Evolutionary conservation across 2,888 invertebrate genomes (phyloP).

Genomic region (Ochropleura plecta): DNA sequence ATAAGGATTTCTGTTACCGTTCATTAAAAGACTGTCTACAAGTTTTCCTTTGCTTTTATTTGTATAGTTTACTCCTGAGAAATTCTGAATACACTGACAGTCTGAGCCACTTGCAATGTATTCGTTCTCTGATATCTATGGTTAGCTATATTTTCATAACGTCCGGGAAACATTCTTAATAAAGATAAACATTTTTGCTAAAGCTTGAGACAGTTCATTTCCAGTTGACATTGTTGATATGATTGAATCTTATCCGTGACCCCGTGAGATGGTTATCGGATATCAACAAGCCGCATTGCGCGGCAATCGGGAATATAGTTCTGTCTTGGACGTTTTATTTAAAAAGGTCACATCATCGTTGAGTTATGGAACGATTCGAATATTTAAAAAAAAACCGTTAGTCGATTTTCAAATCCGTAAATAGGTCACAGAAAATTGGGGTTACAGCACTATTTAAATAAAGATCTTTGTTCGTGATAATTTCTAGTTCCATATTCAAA

Average conservation of each 20-base stretch:
- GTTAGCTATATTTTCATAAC: slow-evolving; percentile 12
- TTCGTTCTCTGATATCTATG: slow-evolving; percentile 1
- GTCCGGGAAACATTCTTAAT: background rate
- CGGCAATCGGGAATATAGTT: background rate
- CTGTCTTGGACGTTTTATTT: slow-evolving; percentile 15
- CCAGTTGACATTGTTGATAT: slow-evolving; percentile 15
- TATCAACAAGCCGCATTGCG: background rate
- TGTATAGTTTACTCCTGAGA: slow-evolving; percentile 2
- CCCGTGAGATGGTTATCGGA: slow-evolving; percentile 36
- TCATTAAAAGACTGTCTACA: slow-evolving; percentile 13
- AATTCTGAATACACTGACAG: background rate
- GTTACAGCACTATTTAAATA: background rate
- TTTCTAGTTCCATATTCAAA: slow-evolving; percentile 13
- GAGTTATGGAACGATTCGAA: background rate
- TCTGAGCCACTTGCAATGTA: background rate
- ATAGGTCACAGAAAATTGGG: background rate
- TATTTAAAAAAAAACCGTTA: background rate
- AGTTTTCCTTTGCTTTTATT: slow-evolving; percentile 19
- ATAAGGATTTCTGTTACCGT: background rate
- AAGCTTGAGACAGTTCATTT: slow-evolving; percentile 20
- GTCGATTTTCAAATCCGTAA: background rate
- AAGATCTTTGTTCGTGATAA: background rate
- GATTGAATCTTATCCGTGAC: slow-evolving; percentile 36
- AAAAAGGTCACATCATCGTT: background rate
- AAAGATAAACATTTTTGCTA: background rate